These are phyloP conservation scores for Sinella curviseta DNA, from an alignment of 1,140 invertebrate species.

Conservation along the genomic window DNA sequence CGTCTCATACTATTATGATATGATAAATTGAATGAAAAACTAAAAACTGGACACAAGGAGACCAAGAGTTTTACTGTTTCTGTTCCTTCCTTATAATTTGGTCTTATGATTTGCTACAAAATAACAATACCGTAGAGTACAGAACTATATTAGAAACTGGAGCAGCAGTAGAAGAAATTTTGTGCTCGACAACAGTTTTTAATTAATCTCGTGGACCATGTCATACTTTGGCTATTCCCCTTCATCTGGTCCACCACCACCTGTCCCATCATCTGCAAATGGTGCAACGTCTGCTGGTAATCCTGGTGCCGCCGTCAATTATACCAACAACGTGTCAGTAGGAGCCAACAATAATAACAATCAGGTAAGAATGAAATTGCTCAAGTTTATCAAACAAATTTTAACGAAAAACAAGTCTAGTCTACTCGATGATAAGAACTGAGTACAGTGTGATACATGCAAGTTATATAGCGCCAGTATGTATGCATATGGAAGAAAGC, in stretches of 20 bases:
- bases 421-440: no score
- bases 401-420: no score
- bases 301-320: constrained; percentile 7
- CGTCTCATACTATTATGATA: no score
- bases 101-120: no score
- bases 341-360: constrained; percentile 26
- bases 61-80: no score
- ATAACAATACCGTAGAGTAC: not conserved
- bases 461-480: no score
- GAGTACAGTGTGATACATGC: no score
- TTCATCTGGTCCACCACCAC: constrained; percentile 22
- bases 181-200: not conserved
- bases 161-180: not conserved
- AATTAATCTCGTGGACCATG: constrained; percentile 18
- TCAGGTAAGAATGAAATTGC: constrained; percentile 6
- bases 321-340: constrained; percentile 23
- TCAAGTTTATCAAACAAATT: no score
- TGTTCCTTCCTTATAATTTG: no score
- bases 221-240: constrained; percentile 28
- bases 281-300: not conserved
- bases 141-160: not conserved
- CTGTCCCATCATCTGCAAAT: constrained; percentile 14
- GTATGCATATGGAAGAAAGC: no score
- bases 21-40: no score
- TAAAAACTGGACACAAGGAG: no score